Percentiles rank a stretch among this genome's conserved stretches.
These are phyloP conservation scores for Lophius piscatorius DNA, from an alignment of 2,113 vertebrate genomes.

Conservation along the genomic window DNA sequence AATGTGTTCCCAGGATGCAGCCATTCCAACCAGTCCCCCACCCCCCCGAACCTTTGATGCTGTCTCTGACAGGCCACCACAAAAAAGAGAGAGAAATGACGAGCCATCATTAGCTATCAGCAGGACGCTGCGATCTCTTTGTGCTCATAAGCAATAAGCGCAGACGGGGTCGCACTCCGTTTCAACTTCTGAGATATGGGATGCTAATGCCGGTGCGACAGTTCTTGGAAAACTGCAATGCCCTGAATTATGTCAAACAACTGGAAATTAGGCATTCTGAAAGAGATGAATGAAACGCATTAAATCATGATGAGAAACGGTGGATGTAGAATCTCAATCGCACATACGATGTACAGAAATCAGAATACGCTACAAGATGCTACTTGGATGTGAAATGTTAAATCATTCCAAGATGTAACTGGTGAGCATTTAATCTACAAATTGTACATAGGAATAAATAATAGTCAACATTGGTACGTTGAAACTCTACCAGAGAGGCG, in stretches of 20 bases:
- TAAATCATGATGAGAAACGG: too few species aligned
- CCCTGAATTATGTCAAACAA: slow-evolving; percentile 8
- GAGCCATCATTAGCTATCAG: slow-evolving; percentile 71
- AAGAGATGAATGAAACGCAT: too few species aligned
- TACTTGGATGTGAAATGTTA: too few species aligned
- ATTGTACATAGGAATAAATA: too few species aligned
- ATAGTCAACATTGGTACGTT: too few species aligned
- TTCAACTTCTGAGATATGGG: slow-evolving; percentile 33
- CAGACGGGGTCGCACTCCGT: slow-evolving; percentile 39
- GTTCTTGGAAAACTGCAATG: slow-evolving; percentile 12
- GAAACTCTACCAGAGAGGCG: too few species aligned
- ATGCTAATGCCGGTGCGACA: slow-evolving; percentile 1
- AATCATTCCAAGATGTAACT: too few species aligned
- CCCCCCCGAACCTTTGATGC: slow-evolving; percentile 73
- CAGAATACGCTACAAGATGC: too few species aligned
- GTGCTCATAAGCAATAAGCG: slow-evolving; percentile 50
- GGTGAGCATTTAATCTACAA: too few species aligned
- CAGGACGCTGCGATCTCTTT: slow-evolving; percentile 50
- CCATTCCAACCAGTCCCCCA: slow-evolving; percentile 68
- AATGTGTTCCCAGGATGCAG: slow-evolving; percentile 77
- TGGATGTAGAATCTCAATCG: too few species aligned
- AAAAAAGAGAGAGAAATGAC: slow-evolving; percentile 31
- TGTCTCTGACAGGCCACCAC: slow-evolving; percentile 59
- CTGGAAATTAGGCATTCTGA: neutral
- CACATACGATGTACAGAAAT: too few species aligned